Conservation (phyloP, 2,113 vertebrate species). For the Callorhinus ursinus region DNA sequence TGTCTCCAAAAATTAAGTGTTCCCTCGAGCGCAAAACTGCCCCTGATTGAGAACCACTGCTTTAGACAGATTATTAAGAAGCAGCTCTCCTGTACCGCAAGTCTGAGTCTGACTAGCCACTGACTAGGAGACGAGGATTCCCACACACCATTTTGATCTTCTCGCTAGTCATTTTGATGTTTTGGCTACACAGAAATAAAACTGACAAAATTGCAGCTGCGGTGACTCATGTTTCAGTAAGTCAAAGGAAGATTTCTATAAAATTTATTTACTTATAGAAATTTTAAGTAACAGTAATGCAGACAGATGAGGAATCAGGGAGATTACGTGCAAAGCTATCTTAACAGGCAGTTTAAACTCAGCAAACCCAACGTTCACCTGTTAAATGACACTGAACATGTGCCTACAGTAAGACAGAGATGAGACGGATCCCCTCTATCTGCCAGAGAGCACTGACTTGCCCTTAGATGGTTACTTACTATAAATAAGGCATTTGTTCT, state of each 20-base stretch:
- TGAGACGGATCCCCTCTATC: not conserved
- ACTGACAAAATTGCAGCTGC: not conserved
- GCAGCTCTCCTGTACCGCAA: not conserved
- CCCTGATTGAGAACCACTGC: not conserved
- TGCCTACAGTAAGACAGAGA: constrained; percentile 17
- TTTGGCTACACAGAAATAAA: constrained; percentile 52
- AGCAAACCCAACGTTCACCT: not conserved
- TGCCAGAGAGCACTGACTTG: not conserved
- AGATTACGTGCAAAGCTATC: not conserved
- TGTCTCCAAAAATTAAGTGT: not conserved
- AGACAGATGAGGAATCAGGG: not conserved
- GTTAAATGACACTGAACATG: not conserved
- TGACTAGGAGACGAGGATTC: not conserved
- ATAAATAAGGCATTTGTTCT: not conserved
- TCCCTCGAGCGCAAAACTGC: not conserved
- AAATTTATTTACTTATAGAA: constrained; percentile 14
- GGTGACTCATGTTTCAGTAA: not conserved
- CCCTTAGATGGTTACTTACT: not conserved
- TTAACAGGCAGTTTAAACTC: not conserved
- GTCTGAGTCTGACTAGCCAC: not conserved
- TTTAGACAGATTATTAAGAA: not conserved
- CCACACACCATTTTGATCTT: not conserved
- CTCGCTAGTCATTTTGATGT: not conserved
- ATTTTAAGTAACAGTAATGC: not conserved
- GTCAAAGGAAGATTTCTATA: not conserved